Percentiles rank a stretch among this genome's conserved stretches.
Conservation (phyloP, 2,113 vertebrate genomes). For the Xiphorhynchus elegans region DNA sequence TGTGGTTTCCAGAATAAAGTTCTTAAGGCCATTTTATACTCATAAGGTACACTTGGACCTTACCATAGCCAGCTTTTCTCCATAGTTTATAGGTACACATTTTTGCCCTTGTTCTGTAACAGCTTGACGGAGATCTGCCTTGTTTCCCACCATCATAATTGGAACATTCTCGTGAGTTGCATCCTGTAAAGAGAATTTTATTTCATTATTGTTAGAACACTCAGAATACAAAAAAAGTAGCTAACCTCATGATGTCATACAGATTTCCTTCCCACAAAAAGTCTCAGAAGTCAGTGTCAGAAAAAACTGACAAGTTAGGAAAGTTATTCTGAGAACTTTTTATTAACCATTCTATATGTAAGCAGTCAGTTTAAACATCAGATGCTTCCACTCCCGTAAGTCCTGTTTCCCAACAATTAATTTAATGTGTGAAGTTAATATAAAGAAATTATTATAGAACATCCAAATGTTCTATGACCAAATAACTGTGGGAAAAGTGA, state of each 20-base stretch:
- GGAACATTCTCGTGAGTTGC: conserved; percentile 85
- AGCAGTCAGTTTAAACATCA: background rate
- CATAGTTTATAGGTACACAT: conserved; percentile 84
- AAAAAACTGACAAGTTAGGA: background rate
- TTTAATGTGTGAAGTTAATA: background rate
- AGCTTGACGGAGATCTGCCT: conserved; percentile 86
- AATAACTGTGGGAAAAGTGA: background rate
- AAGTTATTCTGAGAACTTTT: background rate
- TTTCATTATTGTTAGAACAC: background rate
- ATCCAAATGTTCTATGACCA: background rate
- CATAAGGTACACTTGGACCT: background rate
- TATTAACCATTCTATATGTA: background rate
- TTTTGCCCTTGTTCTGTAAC: conserved; percentile 72
- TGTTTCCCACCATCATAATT: conserved; percentile 97
- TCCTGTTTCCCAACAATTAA: background rate
- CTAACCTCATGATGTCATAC: background rate
- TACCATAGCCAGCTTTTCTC: conserved; percentile 97
- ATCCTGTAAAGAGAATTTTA: conserved; percentile 76
- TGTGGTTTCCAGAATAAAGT: background rate
- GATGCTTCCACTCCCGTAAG: background rate
- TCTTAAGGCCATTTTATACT: background rate
- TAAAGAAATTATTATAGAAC: background rate
- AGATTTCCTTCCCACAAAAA: background rate
- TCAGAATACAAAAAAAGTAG: background rate
- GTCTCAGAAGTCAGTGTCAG: no score